Percentiles rank a stretch among this genome's conserved stretches.
phyloP scores from a whole-genome alignment of 2,113 vertebrate genomes.

The Dolichotis patagonum region DNA sequence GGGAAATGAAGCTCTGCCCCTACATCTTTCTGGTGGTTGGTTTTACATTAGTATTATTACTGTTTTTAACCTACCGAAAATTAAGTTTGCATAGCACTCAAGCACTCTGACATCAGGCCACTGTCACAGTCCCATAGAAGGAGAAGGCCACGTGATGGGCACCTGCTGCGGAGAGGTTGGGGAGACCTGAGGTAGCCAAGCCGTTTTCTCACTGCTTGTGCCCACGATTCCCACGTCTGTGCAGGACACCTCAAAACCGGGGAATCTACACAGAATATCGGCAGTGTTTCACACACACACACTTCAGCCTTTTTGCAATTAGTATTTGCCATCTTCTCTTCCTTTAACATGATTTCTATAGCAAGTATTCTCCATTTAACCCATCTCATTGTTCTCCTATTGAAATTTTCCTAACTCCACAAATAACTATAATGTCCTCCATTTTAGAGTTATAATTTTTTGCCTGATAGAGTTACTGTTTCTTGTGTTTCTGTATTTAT shows the following conservation, averaged over 20 bases:
- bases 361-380: not conserved
- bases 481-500: not conserved
- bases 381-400: not conserved
- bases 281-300: not conserved
- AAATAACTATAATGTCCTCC: not conserved
- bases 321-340: not conserved
- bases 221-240: too few species aligned
- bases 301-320: not conserved
- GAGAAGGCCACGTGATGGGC: not conserved
- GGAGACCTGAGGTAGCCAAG: not conserved
- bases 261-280: not conserved
- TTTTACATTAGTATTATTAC: too few species aligned
- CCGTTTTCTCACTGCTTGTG: not conserved
- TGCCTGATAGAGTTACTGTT: not conserved
- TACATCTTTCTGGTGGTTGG: too few species aligned
- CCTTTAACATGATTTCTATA: not conserved
- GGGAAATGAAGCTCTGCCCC: too few species aligned
- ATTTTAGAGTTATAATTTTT: not conserved
- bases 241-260: not conserved
- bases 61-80: not conserved
- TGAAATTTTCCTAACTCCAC: not conserved
- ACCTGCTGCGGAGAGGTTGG: fast-evolving
- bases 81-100: not conserved
- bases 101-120: not conserved
- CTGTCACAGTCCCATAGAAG: not conserved